These are phyloP conservation scores for Myathropa florea DNA, from an alignment of 2,888 invertebrate genomes.

Conservation along the genomic window DNA sequence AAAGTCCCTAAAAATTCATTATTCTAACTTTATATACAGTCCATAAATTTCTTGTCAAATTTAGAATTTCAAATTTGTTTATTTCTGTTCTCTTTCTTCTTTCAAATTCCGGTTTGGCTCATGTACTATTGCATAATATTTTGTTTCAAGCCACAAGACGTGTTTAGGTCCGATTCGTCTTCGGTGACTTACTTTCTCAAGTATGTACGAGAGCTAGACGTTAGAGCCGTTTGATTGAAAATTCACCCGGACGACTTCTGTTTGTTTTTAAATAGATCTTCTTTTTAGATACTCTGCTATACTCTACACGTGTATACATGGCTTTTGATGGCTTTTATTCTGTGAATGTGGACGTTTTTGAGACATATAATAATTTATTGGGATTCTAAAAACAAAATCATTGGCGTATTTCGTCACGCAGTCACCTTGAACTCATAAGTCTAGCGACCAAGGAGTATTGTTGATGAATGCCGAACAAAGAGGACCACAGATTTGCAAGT, in stretches of 20 bases:
- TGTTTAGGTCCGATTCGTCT: neutral
- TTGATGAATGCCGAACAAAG: neutral
- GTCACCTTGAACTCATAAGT: slow-evolving; percentile 19
- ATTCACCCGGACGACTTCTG: neutral
- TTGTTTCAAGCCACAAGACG: neutral
- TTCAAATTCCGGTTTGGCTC: neutral
- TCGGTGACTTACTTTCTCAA: neutral
- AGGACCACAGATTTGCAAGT: neutral
- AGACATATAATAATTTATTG: neutral
- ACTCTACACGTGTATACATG: neutral
- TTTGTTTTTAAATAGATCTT: neutral
- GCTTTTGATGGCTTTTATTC: neutral
- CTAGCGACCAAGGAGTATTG: neutral
- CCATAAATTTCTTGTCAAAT: neutral
- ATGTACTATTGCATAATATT: neutral
- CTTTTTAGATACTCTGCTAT: neutral
- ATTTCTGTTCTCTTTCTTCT: neutral
- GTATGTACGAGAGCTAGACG: neutral
- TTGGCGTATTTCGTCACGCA: neutral
- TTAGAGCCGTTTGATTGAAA: neutral
- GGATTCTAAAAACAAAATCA: neutral
- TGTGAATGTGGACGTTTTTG: neutral
- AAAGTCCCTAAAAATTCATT: neutral
- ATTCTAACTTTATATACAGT: neutral
- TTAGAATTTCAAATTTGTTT: neutral